A percentile compares a stretch with the other conserved stretches of the same genome.
Conservation (phyloP, 2,113 vertebrate genomes). For the Blennius ocellaris region DNA sequence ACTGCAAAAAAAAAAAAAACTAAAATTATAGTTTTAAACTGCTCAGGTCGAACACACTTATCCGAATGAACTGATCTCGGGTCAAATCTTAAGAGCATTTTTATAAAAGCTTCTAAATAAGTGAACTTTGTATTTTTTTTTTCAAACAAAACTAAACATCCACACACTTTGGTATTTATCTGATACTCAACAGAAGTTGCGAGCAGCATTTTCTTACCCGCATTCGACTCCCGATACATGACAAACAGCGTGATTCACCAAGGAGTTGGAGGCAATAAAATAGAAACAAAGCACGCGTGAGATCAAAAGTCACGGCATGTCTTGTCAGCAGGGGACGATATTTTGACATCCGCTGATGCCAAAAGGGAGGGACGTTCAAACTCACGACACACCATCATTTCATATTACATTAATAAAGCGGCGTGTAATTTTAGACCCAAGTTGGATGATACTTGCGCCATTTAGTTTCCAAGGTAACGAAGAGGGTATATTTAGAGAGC, state of each 20-base stretch:
- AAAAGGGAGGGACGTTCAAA: constrained; percentile 45
- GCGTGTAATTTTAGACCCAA: constrained; percentile 74
- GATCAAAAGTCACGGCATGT: constrained; percentile 21
- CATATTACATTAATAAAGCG: constrained; percentile 69
- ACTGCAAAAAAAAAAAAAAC: too few relatives aligned
- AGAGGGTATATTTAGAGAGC: constrained; percentile 80
- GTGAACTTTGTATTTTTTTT: too few relatives aligned
- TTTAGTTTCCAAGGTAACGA: constrained; percentile 86
- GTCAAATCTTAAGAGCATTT: too few relatives aligned
- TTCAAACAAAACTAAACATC: background rate
- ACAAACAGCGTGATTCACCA: constrained; percentile 23
- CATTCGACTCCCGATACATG: constrained; percentile 11
- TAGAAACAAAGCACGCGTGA: constrained; percentile 7
- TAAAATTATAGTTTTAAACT: too few relatives aligned
- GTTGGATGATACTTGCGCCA: constrained; percentile 77
- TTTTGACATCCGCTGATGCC: constrained; percentile 60
- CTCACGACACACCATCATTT: constrained; percentile 50
- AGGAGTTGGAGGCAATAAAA: constrained; percentile 13
- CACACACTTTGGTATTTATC: background rate
- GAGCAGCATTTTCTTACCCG: constrained; percentile 23
- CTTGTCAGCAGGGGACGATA: constrained; percentile 1
- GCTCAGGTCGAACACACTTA: too few relatives aligned
- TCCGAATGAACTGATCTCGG: too few relatives aligned
- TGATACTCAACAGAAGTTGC: constrained; percentile 12
- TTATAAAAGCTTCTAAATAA: too few relatives aligned